These are phyloP conservation scores for Acomys russatus DNA, from an alignment of 2,797 vertebrate species.

Conservation along the genomic window DNA sequence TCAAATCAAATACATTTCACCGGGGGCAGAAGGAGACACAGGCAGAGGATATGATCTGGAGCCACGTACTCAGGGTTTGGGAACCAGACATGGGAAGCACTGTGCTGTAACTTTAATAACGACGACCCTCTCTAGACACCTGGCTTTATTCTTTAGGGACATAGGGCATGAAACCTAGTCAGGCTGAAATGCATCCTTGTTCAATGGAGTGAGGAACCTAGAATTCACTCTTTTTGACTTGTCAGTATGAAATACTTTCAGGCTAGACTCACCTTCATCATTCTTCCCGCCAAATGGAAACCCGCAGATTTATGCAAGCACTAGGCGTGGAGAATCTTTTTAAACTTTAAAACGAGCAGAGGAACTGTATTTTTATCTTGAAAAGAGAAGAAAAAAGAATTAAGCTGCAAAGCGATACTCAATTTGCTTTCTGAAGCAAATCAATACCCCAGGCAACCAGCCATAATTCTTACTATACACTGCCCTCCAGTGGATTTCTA, in stretches of 20 bases:
- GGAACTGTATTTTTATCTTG: neutral
- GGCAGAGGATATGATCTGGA: neutral
- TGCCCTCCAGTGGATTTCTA: constrained; percentile 88
- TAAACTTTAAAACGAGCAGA: constrained; percentile 72
- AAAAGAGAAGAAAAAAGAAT: neutral
- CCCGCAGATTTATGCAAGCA: neutral
- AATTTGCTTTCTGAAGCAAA: constrained; percentile 53
- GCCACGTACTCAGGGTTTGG: neutral
- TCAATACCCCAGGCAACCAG: neutral
- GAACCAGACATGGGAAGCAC: neutral
- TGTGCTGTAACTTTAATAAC: constrained; percentile 67
- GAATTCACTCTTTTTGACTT: constrained; percentile 70
- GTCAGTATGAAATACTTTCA: constrained; percentile 63
- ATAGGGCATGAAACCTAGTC: constrained; percentile 47
- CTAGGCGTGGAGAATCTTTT: constrained; percentile 51
- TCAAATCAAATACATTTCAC: constrained; percentile 1
- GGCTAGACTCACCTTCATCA: neutral
- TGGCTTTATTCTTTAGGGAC: constrained; percentile 59
- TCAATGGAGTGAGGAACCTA: constrained; percentile 54
- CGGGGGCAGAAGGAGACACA: neutral
- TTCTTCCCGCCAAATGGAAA: constrained; percentile 47
- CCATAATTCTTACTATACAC: constrained; percentile 80
- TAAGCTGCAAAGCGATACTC: constrained; percentile 37
- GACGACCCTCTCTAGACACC: constrained; percentile 17
- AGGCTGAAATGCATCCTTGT: constrained; percentile 70